A percentile compares a stretch with the other conserved stretches of the same genome.
Evolutionary conservation across 2,888 invertebrate species (phyloP).

Genomic region (Hoplodrina blanda): DNA sequence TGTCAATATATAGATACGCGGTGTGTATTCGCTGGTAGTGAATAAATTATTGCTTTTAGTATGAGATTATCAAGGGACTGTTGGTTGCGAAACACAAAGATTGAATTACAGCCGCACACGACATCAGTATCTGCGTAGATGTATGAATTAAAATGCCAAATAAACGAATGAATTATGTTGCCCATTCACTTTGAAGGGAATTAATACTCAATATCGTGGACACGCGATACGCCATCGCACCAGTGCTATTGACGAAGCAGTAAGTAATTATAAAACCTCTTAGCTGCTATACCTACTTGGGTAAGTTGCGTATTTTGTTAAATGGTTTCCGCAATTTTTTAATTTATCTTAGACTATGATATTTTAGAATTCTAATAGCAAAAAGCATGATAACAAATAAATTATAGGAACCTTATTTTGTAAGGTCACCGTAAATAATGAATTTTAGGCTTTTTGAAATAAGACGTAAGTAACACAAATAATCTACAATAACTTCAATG

Average conservation of each 20-base stretch:
- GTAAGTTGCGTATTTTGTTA: conserved; percentile 5
- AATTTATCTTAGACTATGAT: conserved; percentile 9
- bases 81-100: conserved; percentile 60
- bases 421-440: no score
- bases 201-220: conserved; percentile 52
- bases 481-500: no score
- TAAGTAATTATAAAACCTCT: conserved; percentile 51
- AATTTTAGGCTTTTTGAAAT: no score
- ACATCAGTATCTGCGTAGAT: conserved; percentile 56
- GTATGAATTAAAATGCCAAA: conserved; percentile 63
- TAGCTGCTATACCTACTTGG: conserved; percentile 15
- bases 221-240: conserved; percentile 46
- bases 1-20: conserved; percentile 74
- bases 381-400: no score
- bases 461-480: no score
- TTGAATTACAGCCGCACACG: conserved; percentile 66
- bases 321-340: conserved; percentile 11
- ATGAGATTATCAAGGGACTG: conserved; percentile 65
- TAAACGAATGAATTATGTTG: conserved; percentile 58
- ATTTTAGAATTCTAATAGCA: conserved; percentile 3
- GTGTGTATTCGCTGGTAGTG: conserved; percentile 63
- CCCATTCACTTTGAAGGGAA: conserved; percentile 50
- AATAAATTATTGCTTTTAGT: conserved; percentile 67
- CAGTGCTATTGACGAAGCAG: conserved; percentile 44
- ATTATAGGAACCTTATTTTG: no score